phyloP scores from a whole-genome alignment of 2,113 vertebrate genomes.

The Pluvianellus socialis region DNA sequence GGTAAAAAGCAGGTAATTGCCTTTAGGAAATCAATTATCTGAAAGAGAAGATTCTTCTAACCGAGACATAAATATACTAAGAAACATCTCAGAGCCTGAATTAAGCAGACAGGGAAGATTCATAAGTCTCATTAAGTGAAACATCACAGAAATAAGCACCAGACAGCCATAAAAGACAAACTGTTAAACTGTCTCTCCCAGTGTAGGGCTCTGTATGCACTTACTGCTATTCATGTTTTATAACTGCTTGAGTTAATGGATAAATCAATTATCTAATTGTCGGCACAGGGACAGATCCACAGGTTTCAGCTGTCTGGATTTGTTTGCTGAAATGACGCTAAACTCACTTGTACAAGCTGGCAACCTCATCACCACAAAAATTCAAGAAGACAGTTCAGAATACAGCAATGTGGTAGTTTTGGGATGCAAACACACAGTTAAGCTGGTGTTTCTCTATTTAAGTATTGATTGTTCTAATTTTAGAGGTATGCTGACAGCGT shows the following conservation, averaged over 20 bases:
- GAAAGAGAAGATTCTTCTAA: not conserved
- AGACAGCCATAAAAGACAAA: conserved; percentile 52
- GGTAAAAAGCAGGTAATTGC: not conserved
- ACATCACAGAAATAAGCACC: conserved; percentile 36
- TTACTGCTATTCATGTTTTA: conserved; percentile 38
- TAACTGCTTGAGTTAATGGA: conserved; percentile 32
- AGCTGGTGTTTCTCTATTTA: not conserved
- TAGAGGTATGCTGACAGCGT: not conserved
- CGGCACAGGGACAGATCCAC: not conserved
- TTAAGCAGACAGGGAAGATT: conserved; percentile 35
- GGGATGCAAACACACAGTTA: not conserved
- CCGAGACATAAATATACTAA: conserved; percentile 28
- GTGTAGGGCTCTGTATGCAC: not conserved
- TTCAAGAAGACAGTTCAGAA: not conserved
- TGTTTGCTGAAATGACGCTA: not conserved
- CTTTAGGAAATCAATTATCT: conserved; percentile 8
- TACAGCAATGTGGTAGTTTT: not conserved
- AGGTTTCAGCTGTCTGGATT: not conserved
- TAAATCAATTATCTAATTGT: conserved; percentile 48
- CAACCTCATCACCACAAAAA: not conserved
- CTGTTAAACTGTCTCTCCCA: conserved; percentile 14
- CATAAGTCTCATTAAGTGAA: conserved; percentile 50
- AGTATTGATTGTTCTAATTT: not conserved
- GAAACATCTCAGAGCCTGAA: conserved; percentile 9
- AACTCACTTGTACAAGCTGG: not conserved